Conservation (phyloP, 2,888 invertebrate genomes). For the Vandiemenella viatica region DNA sequence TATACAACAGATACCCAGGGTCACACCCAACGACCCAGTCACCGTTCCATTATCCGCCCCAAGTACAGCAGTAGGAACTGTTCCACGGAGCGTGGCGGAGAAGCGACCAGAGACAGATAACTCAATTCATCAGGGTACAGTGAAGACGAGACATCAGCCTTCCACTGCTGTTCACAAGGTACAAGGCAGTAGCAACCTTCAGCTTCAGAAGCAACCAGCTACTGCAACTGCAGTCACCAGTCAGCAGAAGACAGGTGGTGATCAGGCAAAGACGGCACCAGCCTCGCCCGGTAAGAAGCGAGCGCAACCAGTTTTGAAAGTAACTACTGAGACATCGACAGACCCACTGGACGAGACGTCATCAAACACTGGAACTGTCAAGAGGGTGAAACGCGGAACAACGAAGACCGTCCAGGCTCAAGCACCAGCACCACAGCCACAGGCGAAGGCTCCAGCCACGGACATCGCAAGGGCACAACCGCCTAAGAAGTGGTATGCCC, state of each 20-base stretch:
- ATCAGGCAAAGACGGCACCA: background rate
- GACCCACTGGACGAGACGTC: constrained; percentile 6
- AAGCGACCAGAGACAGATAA: background rate
- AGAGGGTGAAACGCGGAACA: constrained; percentile 1
- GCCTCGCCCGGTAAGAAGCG: background rate
- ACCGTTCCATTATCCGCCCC: background rate
- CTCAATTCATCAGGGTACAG: too few species aligned
- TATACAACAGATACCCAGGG: constrained; percentile 22
- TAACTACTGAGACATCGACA: constrained; percentile 1
- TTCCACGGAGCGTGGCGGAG: background rate
- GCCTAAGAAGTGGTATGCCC: background rate
- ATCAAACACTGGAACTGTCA: constrained; percentile 14
- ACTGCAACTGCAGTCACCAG: too few species aligned
- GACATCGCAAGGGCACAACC: background rate
- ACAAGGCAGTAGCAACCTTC: background rate
- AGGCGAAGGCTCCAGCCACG: background rate
- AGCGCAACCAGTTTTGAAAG: background rate
- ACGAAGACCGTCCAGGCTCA: background rate
- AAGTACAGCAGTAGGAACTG: background rate
- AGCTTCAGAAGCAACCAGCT: too few species aligned
- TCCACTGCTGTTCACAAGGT: background rate
- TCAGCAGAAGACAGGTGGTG: too few species aligned
- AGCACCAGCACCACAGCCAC: background rate
- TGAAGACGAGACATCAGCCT: background rate
- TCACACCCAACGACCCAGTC: constrained; percentile 16